Percentiles rank a stretch among this genome's conserved stretches.
These are phyloP conservation scores for Dallia pectoralis DNA, from an alignment of 2,797 vertebrate species.

Conservation along the genomic window DNA sequence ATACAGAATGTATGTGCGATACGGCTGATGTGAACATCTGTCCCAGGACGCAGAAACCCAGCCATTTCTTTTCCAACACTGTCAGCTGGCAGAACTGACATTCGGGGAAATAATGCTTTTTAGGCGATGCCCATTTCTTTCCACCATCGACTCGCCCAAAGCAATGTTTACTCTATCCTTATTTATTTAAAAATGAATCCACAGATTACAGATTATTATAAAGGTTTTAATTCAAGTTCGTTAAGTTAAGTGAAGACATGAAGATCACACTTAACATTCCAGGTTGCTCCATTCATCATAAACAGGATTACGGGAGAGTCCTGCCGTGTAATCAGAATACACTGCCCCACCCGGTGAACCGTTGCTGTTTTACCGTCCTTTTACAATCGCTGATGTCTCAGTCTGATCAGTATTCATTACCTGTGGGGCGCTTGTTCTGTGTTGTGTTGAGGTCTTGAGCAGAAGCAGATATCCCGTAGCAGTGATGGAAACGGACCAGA, in stretches of 20 bases:
- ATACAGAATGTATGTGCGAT: background rate
- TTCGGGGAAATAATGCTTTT: too few species aligned
- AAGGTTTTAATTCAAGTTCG: too few species aligned
- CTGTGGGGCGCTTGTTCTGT: constrained; percentile 31
- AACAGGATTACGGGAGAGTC: background rate
- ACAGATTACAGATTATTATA: too few species aligned
- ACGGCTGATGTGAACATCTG: too few species aligned
- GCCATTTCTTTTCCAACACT: too few species aligned
- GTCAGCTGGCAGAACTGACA: too few species aligned
- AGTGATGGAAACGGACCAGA: constrained; percentile 47
- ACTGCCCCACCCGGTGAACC: background rate
- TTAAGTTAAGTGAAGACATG: background rate
- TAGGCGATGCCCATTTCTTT: too few species aligned
- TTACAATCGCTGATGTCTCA: too few species aligned
- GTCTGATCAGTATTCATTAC: background rate
- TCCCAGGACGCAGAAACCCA: too few species aligned
- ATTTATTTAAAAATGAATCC: too few species aligned
- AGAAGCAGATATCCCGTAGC: constrained; percentile 42
- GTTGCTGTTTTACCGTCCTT: background rate
- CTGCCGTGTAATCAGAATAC: background rate
- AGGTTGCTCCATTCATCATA: background rate
- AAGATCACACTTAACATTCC: constrained; percentile 24
- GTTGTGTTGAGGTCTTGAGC: constrained; percentile 31
- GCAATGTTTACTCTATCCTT: too few species aligned
- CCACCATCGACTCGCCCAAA: too few species aligned